Evolutionary conservation across 2,888 invertebrate species (phyloP).

Genomic region (Drosophila monieri): DNA sequence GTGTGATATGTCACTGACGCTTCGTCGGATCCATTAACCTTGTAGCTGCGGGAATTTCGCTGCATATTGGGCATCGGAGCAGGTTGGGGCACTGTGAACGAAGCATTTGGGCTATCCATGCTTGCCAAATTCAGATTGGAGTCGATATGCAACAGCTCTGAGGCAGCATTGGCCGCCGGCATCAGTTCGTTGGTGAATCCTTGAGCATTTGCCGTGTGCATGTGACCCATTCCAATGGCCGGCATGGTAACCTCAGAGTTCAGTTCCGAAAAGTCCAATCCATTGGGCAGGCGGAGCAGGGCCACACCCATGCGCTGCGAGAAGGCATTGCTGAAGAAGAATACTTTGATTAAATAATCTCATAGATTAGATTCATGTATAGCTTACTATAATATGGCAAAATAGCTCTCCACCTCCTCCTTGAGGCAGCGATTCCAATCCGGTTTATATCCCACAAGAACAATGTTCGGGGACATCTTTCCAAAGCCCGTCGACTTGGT

Average conservation of each 20-base stretch:
- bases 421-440: conserved; percentile 92
- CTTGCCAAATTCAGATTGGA: conserved; percentile 88
- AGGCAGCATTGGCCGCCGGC: conserved; percentile 78
- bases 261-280: conserved; percentile 90
- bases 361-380: neutral
- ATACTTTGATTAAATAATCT: conserved; percentile 2
- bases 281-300: conserved; percentile 93
- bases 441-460: conserved; percentile 97
- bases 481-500: conserved; percentile 96
- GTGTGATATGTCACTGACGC: conserved; percentile 85
- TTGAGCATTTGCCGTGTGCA: conserved; percentile 75
- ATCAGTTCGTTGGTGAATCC: conserved; percentile 78
- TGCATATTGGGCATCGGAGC: conserved; percentile 81
- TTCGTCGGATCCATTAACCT: conserved; percentile 77
- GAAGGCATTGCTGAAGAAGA: conserved; percentile 91
- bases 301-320: conserved; percentile 96
- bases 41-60: conserved; percentile 65
- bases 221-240: conserved; percentile 66
- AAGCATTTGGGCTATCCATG: conserved; percentile 82
- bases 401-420: conserved; percentile 93
- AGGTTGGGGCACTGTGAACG: conserved; percentile 77
- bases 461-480: conserved; percentile 95
- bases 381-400: conserved; percentile 96
- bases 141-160: conserved; percentile 87
- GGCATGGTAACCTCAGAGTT: conserved; percentile 74